These are phyloP conservation scores for Acrobasis consociella DNA, from an alignment of 2,888 invertebrate genomes.

Conservation along the genomic window DNA sequence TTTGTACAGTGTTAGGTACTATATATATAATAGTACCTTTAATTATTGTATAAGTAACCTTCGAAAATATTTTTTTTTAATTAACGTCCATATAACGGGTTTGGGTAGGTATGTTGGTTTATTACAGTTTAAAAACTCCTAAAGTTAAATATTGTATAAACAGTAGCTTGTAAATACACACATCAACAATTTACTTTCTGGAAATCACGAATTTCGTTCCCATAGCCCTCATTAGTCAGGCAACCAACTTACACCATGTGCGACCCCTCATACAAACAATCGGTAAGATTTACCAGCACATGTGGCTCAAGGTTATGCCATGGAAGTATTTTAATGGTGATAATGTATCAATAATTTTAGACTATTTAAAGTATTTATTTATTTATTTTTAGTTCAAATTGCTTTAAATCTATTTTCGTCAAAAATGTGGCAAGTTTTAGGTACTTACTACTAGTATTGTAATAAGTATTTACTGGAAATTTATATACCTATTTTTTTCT, in stretches of 20 bases:
- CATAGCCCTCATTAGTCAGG: conserved; percentile 9
- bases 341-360: neutral
- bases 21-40: too few relatives aligned
- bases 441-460: too few relatives aligned
- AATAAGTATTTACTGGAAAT: too few relatives aligned
- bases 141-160: too few relatives aligned
- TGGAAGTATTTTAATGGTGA: neutral
- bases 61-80: too few relatives aligned
- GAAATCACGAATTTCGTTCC: conserved; percentile 8
- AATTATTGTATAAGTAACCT: too few relatives aligned
- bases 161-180: neutral
- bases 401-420: too few relatives aligned
- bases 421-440: too few relatives aligned
- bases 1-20: too few relatives aligned
- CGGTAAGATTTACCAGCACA: conserved; percentile 5
- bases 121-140: neutral
- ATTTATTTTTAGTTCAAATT: too few relatives aligned
- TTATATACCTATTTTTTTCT: too few relatives aligned
- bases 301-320: conserved; percentile 2
- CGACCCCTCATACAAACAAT: conserved; percentile 8
- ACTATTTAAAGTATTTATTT: neutral
- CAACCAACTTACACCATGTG: conserved; percentile 8
- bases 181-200: neutral
- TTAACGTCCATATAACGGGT: too few relatives aligned
- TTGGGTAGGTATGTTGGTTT: neutral